These are phyloP conservation scores for Reticulitermes lucifugus DNA, from an alignment of 2,888 invertebrate species.

Conservation along the genomic window DNA sequence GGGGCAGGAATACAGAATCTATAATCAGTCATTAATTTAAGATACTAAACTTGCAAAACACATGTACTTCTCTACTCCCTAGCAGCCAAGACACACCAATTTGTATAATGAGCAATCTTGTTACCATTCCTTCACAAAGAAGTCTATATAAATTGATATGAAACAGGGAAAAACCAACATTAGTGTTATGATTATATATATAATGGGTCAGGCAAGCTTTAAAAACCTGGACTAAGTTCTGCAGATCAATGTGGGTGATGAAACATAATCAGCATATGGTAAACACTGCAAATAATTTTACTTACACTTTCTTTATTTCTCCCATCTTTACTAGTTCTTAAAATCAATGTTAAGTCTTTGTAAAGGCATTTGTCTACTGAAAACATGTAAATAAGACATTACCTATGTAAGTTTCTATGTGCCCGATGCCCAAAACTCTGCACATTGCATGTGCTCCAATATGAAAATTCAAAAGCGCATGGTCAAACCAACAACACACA, in stretches of 20 bases:
- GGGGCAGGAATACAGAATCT: not conserved
- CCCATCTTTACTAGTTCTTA: slow-evolving; percentile 24
- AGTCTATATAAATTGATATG: slow-evolving; percentile 37
- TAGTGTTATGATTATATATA: slow-evolving; percentile 22
- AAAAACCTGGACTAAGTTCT: slow-evolving; percentile 25
- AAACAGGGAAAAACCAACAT: slow-evolving; percentile 14
- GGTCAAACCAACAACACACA: slow-evolving; percentile 18
- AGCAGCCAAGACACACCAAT: slow-evolving; percentile 8
- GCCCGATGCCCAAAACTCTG: not conserved
- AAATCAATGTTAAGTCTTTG: slow-evolving; percentile 29
- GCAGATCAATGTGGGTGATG: slow-evolving; percentile 11
- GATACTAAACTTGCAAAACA: slow-evolving; percentile 35
- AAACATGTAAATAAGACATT: slow-evolving; percentile 4
- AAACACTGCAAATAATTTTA: slow-evolving; percentile 39
- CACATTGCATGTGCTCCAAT: not conserved
- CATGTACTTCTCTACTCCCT: slow-evolving; percentile 26
- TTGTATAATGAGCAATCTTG: slow-evolving; percentile 34
- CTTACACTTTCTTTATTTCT: slow-evolving; percentile 10
- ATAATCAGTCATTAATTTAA: not conserved
- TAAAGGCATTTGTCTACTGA: slow-evolving; percentile 38
- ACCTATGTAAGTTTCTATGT: slow-evolving; percentile 30
- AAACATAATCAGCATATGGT: slow-evolving; percentile 19
- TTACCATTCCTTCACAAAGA: slow-evolving; percentile 21
- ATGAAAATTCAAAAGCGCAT: not conserved
- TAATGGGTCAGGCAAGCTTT: slow-evolving; percentile 34